phyloP scores from a whole-genome alignment of 2,888 invertebrate species.

The Acleris literana region DNA sequence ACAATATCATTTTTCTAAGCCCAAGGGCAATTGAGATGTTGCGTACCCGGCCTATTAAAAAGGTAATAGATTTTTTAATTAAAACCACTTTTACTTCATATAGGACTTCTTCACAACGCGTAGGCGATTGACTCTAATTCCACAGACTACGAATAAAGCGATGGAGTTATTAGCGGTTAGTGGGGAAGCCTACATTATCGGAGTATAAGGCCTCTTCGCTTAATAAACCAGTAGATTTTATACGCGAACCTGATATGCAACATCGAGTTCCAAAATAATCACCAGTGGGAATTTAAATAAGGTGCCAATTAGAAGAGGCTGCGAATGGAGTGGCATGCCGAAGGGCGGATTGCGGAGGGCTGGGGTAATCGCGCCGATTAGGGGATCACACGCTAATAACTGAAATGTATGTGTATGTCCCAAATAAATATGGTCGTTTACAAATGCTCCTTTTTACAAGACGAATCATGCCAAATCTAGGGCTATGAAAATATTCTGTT shows the following conservation, averaged over 20 bases:
- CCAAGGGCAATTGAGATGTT: conserved; percentile 19
- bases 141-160: conserved; percentile 57
- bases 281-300: conserved; percentile 73
- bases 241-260: conserved; percentile 66
- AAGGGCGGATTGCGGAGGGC: conserved; percentile 24
- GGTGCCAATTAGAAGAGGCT: conserved; percentile 74
- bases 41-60: conserved; percentile 36
- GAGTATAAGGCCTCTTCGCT: conserved; percentile 68
- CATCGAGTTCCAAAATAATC: conserved; percentile 69
- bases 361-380: conserved; percentile 1
- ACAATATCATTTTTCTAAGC: conserved; percentile 25
- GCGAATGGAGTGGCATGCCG: conserved; percentile 57
- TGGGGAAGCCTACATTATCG: conserved; percentile 65
- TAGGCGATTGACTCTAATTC: conserved; percentile 43
- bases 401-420: neutral
- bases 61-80: conserved; percentile 44
- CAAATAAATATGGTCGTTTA: too few species aligned
- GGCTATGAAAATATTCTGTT: too few species aligned
- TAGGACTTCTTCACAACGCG: conserved; percentile 37
- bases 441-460: too few species aligned
- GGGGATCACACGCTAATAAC: conserved; percentile 5
- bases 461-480: too few species aligned
- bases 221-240: conserved; percentile 76
- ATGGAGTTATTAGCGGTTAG: conserved; percentile 66
- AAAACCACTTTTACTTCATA: conserved; percentile 56